These are phyloP conservation scores for Criorhina ranunculi DNA, from an alignment of 2,888 invertebrate genomes.

Conservation along the genomic window DNA sequence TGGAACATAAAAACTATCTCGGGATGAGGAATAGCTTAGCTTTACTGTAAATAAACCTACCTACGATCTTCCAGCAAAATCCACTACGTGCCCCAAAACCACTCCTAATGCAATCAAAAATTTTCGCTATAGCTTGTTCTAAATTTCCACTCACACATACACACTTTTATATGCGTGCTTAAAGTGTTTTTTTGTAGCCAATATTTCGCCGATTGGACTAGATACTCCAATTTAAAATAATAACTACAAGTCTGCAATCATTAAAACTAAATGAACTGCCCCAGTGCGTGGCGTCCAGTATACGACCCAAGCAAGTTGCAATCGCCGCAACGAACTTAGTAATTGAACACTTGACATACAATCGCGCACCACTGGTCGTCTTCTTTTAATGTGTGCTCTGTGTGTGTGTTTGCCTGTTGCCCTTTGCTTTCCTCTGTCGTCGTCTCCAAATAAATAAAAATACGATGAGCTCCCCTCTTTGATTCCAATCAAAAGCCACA, in stretches of 20 bases:
- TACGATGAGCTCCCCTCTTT: slow-evolving; percentile 49
- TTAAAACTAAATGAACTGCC: slow-evolving; percentile 75
- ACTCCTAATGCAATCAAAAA: background rate
- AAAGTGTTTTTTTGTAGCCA: slow-evolving; percentile 40
- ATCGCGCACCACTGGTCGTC: slow-evolving; percentile 57
- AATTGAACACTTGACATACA: slow-evolving; percentile 77
- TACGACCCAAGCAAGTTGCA: slow-evolving; percentile 30
- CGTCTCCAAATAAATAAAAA: slow-evolving; percentile 5
- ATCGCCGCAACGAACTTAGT: slow-evolving; percentile 40
- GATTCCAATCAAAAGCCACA: slow-evolving; percentile 75
- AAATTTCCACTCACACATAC: background rate
- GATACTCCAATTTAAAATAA: slow-evolving; percentile 76
- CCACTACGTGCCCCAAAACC: too few species aligned
- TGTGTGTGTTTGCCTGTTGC: too few species aligned
- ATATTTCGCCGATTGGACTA: slow-evolving; percentile 75
- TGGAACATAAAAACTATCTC: too few species aligned
- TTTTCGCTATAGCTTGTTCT: background rate
- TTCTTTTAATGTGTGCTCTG: slow-evolving; percentile 48
- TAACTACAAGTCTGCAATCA: slow-evolving; percentile 71
- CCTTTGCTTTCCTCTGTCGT: slow-evolving; percentile 8
- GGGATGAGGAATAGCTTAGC: too few species aligned
- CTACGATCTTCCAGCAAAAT: too few species aligned
- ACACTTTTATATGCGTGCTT: slow-evolving; percentile 1
- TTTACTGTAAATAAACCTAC: too few species aligned
- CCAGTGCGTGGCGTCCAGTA: slow-evolving; percentile 65